Evolutionary conservation across 92 coral and sea anemone genomes (phyloP).

Genomic region (Paramuricea clavata): DNA sequence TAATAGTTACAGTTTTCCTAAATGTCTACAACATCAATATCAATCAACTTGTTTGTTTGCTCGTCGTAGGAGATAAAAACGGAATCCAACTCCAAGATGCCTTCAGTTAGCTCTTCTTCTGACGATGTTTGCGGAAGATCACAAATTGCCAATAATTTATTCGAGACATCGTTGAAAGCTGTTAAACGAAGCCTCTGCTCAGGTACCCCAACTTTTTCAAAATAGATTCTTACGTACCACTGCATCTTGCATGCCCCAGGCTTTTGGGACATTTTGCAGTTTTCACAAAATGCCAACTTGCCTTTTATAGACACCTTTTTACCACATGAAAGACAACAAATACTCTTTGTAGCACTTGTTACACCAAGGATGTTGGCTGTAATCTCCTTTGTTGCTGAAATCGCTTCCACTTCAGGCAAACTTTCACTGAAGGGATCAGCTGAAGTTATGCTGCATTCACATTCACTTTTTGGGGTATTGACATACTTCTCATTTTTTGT

Average conservation of each 20-base stretch:
- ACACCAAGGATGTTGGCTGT: conserved; percentile 57
- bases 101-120: conserved; percentile 46
- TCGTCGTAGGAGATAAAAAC: conserved; percentile 41
- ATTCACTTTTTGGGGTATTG: conserved; percentile 41
- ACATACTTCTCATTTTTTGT: conserved; percentile 51
- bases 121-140: conserved; percentile 37
- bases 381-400: conserved; percentile 48
- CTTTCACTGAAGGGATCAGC: conserved; percentile 57
- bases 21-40: background rate
- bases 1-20: background rate
- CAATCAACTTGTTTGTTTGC: conserved; percentile 46
- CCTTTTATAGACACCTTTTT: conserved; percentile 59
- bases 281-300: conserved; percentile 59
- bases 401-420: conserved; percentile 47
- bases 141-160: conserved; percentile 50
- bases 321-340: conserved; percentile 58
- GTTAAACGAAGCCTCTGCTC: conserved; percentile 24
- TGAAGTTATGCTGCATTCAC: conserved; percentile 45
- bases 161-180: conserved; percentile 48
- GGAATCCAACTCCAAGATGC: conserved; percentile 42
- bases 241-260: conserved; percentile 44
- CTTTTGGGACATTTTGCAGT: conserved; percentile 56
- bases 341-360: conserved; percentile 31
- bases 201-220: conserved; percentile 44
- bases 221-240: conserved; percentile 49